These are phyloP conservation scores for Caranx ignobilis DNA, from an alignment of 2,113 vertebrate species.

Conservation along the genomic window DNA sequence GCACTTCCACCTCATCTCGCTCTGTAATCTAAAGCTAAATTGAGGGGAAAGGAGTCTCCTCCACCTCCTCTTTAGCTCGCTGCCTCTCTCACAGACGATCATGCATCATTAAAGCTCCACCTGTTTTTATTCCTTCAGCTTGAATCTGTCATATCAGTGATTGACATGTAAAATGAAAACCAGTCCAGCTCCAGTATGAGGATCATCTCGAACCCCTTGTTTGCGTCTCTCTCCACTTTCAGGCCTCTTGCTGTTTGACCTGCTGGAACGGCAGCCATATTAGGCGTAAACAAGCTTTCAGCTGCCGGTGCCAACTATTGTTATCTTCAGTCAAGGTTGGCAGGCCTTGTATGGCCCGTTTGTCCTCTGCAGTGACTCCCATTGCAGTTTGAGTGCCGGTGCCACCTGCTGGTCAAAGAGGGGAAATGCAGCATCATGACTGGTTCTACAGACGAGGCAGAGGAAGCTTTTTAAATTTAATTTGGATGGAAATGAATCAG, in stretches of 20 bases:
- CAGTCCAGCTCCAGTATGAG: no score
- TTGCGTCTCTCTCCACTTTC: no score
- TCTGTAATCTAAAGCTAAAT: background rate
- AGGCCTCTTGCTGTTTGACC: conserved; percentile 1
- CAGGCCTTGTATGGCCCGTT: conserved; percentile 33
- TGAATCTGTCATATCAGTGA: no score
- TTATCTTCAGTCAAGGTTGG: conserved; percentile 42
- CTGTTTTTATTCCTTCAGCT: no score
- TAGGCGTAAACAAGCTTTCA: conserved; percentile 39
- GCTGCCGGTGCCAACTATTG: conserved; percentile 16
- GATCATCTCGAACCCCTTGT: background rate
- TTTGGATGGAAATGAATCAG: background rate
- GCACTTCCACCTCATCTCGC: no score
- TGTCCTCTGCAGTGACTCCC: background rate
- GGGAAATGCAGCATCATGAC: no score
- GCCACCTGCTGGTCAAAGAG: conserved; percentile 43
- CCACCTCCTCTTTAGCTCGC: background rate
- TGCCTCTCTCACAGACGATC: no score
- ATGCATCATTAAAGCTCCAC: background rate
- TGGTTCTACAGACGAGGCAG: no score
- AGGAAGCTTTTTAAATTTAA: background rate
- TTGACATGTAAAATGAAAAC: background rate
- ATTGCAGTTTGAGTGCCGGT: background rate
- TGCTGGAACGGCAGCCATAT: conserved; percentile 42
- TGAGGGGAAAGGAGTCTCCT: background rate